Percentiles rank a stretch among this genome's conserved stretches.
These are phyloP conservation scores for Stichodactyla mertensii DNA, from an alignment of 64 coral and sea anemone species.

Conservation along the genomic window DNA sequence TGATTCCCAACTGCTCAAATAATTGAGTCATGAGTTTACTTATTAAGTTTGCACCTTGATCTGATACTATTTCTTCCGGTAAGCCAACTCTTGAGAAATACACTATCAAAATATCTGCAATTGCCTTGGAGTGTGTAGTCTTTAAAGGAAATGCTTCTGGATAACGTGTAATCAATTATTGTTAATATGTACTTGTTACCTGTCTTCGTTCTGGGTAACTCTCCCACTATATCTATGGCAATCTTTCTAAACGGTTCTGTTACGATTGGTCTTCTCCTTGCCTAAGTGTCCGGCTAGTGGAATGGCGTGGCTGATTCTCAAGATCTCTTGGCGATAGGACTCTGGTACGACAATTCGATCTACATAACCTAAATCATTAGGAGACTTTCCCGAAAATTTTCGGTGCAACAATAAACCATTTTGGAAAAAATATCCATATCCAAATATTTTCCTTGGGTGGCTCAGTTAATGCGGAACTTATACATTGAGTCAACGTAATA, in stretches of 20 bases:
- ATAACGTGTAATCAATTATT: constrained; percentile 38
- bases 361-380: not conserved
- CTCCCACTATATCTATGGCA: constrained; percentile 38
- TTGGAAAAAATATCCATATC: constrained; percentile 39
- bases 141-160: constrained; percentile 49
- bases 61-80: constrained; percentile 34
- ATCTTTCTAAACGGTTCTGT: not conserved
- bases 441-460: constrained; percentile 18
- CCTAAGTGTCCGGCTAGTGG: not conserved
- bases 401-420: constrained; percentile 41
- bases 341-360: not conserved
- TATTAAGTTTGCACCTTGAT: constrained; percentile 16
- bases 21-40: constrained; percentile 28
- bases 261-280: not conserved
- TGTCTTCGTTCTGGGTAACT: constrained; percentile 13
- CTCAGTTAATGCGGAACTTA: not conserved
- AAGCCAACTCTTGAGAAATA: constrained; percentile 31
- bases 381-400: not conserved
- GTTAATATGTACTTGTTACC: constrained; percentile 43
- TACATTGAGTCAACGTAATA: constrained; percentile 5
- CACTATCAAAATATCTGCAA: constrained; percentile 29
- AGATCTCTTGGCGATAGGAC: not conserved
- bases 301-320: not conserved
- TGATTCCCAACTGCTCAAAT: not conserved
- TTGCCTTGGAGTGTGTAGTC: constrained; percentile 21